phyloP scores from a whole-genome alignment of 1,140 invertebrate genomes.

The Drosophila lini region DNA sequence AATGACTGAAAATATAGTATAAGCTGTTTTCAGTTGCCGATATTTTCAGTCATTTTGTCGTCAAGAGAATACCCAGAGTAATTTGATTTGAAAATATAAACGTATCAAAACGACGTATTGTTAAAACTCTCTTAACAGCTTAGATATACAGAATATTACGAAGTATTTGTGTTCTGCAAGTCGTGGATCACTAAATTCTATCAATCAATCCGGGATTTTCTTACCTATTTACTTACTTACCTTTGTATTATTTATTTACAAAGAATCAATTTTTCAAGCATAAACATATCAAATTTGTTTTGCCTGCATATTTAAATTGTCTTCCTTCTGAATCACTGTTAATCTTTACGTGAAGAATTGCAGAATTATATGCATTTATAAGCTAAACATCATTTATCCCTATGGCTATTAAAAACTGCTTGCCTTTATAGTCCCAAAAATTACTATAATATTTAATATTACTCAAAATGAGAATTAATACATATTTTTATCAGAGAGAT shows the following conservation, averaged over 20 bases:
- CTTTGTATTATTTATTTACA: neutral
- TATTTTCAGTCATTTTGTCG: too few species aligned
- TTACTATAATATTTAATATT: neutral
- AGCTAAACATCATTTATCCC: neutral
- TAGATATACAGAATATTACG: neutral
- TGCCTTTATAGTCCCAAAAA: neutral
- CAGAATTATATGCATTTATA: slow-evolving; percentile 3
- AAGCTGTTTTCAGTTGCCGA: too few species aligned
- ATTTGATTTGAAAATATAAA: neutral
- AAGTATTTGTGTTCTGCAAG: neutral
- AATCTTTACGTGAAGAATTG: neutral
- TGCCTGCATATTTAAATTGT: neutral
- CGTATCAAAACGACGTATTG: neutral
- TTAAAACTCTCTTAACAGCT: neutral
- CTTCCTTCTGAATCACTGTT: neutral
- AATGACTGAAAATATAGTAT: too few species aligned
- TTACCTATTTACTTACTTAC: neutral
- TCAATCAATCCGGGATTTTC: neutral
- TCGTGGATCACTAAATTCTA: neutral
- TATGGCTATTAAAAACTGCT: neutral
- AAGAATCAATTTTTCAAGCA: neutral
- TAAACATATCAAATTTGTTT: neutral
- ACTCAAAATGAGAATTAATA: neutral
- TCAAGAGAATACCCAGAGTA: too few species aligned
- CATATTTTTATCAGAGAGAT: neutral